These are phyloP conservation scores for Xyliphius kryptos DNA, from an alignment of 2,113 vertebrate species.

Conservation along the genomic window DNA sequence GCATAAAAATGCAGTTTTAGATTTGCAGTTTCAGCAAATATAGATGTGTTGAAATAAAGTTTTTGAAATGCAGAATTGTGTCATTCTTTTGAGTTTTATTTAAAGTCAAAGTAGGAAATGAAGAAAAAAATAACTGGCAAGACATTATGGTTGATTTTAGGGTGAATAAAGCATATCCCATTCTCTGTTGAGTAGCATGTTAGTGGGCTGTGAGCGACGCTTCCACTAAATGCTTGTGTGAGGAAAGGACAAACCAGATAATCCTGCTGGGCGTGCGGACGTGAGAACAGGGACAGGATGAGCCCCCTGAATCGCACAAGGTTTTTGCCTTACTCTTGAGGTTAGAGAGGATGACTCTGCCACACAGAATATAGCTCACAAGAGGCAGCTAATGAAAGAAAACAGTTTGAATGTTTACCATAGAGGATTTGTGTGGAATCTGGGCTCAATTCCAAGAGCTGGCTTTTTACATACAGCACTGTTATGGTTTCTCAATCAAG, in stretches of 20 bases:
- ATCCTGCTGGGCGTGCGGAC: constrained; percentile 11
- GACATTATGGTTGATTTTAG: not conserved
- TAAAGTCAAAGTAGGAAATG: not conserved
- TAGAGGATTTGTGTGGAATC: constrained; percentile 41
- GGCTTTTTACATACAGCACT: constrained; percentile 17
- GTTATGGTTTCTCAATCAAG: constrained; percentile 15
- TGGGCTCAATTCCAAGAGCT: constrained; percentile 38
- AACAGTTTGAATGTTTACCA: constrained; percentile 34
- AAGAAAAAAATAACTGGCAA: not conserved
- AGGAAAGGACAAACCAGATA: constrained; percentile 18
- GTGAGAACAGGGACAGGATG: constrained; percentile 38
- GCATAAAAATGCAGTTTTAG: no score
- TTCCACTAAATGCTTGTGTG: constrained; percentile 36
- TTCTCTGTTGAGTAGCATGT: constrained; percentile 28
- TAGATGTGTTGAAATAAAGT: no score
- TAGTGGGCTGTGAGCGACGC: constrained; percentile 27
- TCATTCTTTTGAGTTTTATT: no score
- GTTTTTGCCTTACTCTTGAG: constrained; percentile 1
- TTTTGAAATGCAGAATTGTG: no score
- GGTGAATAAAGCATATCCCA: constrained; percentile 3
- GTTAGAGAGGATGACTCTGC: constrained; percentile 24
- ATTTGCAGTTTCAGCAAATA: no score
- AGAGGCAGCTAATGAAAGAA: constrained; percentile 17
- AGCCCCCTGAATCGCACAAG: constrained; percentile 20
- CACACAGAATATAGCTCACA: constrained; percentile 20